Conservation (phyloP, 2,888 invertebrate genomes). For the Dioctria rufipes region DNA sequence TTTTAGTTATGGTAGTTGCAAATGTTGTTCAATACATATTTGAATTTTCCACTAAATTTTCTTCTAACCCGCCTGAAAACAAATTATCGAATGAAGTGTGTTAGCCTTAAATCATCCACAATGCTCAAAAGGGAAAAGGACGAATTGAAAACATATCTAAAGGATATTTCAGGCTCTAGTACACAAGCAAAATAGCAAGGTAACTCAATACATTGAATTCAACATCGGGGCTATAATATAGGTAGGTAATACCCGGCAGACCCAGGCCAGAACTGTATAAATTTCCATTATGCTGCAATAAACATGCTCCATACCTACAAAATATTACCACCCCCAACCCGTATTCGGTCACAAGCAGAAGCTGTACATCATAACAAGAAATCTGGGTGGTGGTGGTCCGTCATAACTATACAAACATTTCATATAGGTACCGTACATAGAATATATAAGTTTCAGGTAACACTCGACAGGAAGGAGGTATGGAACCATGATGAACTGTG, state of each 20-base stretch:
- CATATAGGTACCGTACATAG: background rate
- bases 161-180: constrained; percentile 35
- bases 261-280: constrained; percentile 53
- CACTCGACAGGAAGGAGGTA: constrained; percentile 21
- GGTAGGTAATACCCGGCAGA: constrained; percentile 26
- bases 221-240: background rate
- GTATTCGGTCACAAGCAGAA: background rate
- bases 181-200: constrained; percentile 31
- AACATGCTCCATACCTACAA: constrained; percentile 33
- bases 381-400: constrained; percentile 31
- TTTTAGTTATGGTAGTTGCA: background rate
- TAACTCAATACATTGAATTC: background rate
- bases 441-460: constrained; percentile 15
- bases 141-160: constrained; percentile 44
- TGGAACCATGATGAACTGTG: constrained; percentile 38
- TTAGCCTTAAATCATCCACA: constrained; percentile 34
- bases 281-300: constrained; percentile 56
- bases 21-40: constrained; percentile 50
- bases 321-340: background rate
- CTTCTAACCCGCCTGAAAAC: constrained; percentile 16
- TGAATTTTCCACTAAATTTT: constrained; percentile 56
- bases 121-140: background rate
- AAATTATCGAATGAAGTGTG: constrained; percentile 34
- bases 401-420: constrained; percentile 31
- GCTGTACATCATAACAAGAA: constrained; percentile 24